Percentiles rank a stretch among this genome's conserved stretches.
phyloP scores from a whole-genome alignment of 2,113 vertebrate genomes.

The Paralichthys olivaceus region DNA sequence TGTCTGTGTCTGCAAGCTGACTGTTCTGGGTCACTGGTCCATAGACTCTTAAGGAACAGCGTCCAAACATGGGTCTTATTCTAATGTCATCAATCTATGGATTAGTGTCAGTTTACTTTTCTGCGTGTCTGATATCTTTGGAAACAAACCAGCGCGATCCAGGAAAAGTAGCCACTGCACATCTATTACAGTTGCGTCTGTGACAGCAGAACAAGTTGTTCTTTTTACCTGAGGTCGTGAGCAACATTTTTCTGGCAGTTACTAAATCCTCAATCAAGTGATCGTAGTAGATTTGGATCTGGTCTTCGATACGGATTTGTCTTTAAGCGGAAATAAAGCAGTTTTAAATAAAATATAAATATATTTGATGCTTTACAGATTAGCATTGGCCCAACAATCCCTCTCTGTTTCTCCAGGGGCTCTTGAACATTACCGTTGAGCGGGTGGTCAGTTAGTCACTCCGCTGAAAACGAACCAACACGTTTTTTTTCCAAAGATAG shows the following conservation, averaged over 20 bases:
- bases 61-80: conserved; percentile 30
- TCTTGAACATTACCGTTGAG: conserved; percentile 19
- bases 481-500: conserved; percentile 26
- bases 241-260: not conserved
- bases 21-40: conserved; percentile 56
- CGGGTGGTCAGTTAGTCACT: conserved; percentile 58
- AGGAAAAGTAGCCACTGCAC: conserved; percentile 1
- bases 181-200: not conserved
- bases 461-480: conserved; percentile 27
- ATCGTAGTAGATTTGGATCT: conserved; percentile 5
- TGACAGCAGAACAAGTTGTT: conserved; percentile 30
- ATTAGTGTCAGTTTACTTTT: conserved; percentile 36
- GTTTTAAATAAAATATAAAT: not conserved
- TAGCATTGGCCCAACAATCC: not conserved
- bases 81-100: conserved; percentile 50
- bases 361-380: conserved; percentile 18
- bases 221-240: not conserved
- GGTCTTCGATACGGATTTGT: conserved; percentile 8
- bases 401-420: conserved; percentile 3
- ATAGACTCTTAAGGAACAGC: conserved; percentile 22
- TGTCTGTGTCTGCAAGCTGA: conserved; percentile 31
- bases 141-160: conserved; percentile 7
- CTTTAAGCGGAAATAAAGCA: not conserved
- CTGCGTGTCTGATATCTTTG: conserved; percentile 5
- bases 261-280: not conserved